phyloP scores from a whole-genome alignment of 1,140 invertebrate genomes.

The Tetramorium alpestre region DNA sequence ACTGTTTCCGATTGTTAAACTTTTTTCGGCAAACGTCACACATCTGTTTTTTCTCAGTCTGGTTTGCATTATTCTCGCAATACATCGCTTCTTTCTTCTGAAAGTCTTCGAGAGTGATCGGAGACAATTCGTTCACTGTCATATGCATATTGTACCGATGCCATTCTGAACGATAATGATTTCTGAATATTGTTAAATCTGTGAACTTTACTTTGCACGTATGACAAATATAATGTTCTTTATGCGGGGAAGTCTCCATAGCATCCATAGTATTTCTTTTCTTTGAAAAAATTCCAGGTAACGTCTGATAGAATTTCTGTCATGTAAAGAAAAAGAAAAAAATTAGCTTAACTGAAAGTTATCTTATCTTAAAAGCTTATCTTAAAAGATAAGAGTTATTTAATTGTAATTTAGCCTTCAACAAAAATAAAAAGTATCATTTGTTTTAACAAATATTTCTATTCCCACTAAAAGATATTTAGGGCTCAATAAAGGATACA shows the following conservation, averaged over 20 bases:
- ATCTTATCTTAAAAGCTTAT: no score
- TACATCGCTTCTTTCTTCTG: background rate
- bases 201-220: background rate
- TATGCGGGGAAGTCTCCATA: background rate
- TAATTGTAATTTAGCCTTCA: background rate
- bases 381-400: background rate
- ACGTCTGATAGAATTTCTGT: no score
- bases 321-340: background rate
- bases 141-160: background rate
- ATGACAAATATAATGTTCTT: background rate
- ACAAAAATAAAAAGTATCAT: background rate
- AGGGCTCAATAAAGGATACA: background rate
- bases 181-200: background rate
- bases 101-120: background rate
- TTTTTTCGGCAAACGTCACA: slow-evolving; percentile 95
- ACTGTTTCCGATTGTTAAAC: slow-evolving; percentile 94
- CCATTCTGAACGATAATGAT: slow-evolving; percentile 12
- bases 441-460: background rate
- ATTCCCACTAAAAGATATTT: background rate
- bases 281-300: no score
- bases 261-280: no score
- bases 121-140: background rate
- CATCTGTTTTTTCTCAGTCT: slow-evolving; percentile 82
- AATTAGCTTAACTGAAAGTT: background rate
- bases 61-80: background rate